A percentile compares a stretch with the other conserved stretches of the same genome.
phyloP scores from a whole-genome alignment of 2,888 invertebrate genomes.

The Dasysyrphus albostriatus region DNA sequence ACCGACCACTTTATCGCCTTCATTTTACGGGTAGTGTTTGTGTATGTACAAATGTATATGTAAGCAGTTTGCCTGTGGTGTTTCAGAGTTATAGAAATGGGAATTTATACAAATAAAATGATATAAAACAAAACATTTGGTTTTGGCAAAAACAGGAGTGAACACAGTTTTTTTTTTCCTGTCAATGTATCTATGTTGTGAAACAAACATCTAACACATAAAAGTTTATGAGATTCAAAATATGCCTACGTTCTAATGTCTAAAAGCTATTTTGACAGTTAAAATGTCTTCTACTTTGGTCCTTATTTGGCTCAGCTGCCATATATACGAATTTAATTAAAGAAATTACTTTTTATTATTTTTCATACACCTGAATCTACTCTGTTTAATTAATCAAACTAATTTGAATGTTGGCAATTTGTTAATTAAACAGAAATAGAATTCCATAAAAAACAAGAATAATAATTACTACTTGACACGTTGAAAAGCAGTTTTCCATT shows the following conservation, averaged over 20 bases:
- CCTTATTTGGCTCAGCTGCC: background rate
- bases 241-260: background rate
- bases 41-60: background rate
- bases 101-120: constrained; percentile 23
- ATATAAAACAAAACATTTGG: background rate
- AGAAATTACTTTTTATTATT: background rate
- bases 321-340: constrained; percentile 14
- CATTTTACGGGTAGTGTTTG: background rate
- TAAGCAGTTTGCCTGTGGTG: background rate
- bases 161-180: background rate
- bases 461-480: background rate
- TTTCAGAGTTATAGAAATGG: background rate
- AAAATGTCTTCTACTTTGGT: background rate
- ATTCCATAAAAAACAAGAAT: too few species aligned
- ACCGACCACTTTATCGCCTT: constrained; percentile 9
- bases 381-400: background rate
- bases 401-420: background rate
- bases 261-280: constrained; percentile 1
- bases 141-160: background rate
- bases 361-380: constrained; percentile 13
- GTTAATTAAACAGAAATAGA: background rate
- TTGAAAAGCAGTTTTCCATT: background rate
- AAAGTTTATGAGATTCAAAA: constrained; percentile 14
- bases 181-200: background rate
- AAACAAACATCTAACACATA: background rate